A percentile compares a stretch with the other conserved stretches of the same genome.
phyloP scores from a whole-genome alignment of 2,888 invertebrate genomes.

The Plagodis pulveraria region DNA sequence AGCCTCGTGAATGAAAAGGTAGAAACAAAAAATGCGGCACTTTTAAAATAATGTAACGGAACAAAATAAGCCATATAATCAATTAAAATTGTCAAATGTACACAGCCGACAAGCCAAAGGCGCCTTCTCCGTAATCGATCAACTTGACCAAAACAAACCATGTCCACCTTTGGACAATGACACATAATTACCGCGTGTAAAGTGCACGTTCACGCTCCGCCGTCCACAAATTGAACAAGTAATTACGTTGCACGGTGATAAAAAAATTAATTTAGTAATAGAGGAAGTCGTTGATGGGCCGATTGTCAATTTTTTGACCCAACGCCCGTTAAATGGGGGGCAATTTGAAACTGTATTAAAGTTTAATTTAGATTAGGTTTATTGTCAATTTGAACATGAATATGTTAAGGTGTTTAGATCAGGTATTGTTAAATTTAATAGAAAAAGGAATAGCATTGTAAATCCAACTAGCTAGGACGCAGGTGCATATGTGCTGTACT shows the following conservation, averaged over 20 bases:
- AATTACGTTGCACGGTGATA: conserved; percentile 67
- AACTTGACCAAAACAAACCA: conserved; percentile 4
- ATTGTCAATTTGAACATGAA: conserved; percentile 9
- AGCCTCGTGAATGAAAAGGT: too few species aligned
- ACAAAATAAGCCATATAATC: not conserved
- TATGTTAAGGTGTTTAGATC: too few species aligned
- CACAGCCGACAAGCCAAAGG: not conserved
- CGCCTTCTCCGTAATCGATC: conserved; percentile 14
- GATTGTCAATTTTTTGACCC: conserved; percentile 44
- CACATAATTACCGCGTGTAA: conserved; percentile 40
- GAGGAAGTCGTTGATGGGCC: conserved; percentile 59
- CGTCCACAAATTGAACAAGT: conserved; percentile 67
- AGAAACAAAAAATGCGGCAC: too few species aligned
- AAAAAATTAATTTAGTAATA: conserved; percentile 58
- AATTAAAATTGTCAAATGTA: not conserved
- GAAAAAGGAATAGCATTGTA: too few species aligned
- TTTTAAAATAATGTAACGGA: too few species aligned
- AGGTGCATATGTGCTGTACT: too few species aligned
- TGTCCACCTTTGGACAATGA: conserved; percentile 18
- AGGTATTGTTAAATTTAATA: too few species aligned
- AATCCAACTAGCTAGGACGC: too few species aligned
- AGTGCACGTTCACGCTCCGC: conserved; percentile 56
- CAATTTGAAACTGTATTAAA: conserved; percentile 35
- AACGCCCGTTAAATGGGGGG: conserved; percentile 39
- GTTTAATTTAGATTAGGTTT: conserved; percentile 31